Percentiles rank a stretch among this genome's conserved stretches.
Evolutionary conservation across 2,113 vertebrate species (phyloP).

Genomic region (Dicerorhinus sumatrensis): DNA sequence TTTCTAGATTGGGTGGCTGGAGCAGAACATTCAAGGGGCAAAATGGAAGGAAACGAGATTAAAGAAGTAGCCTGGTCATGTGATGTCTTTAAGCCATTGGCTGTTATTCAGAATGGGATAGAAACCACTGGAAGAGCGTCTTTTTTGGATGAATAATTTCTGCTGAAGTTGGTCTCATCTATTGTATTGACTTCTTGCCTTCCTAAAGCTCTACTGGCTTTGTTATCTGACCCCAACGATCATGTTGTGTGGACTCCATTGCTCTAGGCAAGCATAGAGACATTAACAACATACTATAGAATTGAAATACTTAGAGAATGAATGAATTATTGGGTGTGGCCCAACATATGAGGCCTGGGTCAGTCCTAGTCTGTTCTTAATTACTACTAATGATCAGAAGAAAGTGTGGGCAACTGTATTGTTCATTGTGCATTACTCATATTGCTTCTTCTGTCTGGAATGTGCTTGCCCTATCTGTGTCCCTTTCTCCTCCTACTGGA

Average conservation of each 20-base stretch:
- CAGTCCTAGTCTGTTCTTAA: not conserved
- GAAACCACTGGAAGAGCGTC: not conserved
- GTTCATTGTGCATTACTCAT: not conserved
- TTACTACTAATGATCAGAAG: not conserved
- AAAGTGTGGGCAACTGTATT: not conserved
- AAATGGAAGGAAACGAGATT: not conserved
- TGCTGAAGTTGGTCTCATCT: not conserved
- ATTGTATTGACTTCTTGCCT: not conserved
- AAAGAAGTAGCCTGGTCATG: fast-evolving
- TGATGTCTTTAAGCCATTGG: not conserved
- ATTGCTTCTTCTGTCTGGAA: not conserved
- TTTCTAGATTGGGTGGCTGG: not conserved
- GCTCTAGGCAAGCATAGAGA: not conserved
- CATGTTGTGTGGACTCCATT: no score
- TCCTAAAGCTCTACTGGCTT: not conserved
- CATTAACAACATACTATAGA: not conserved
- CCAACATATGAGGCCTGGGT: not conserved
- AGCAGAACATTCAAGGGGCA: not conserved
- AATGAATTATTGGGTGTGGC: not conserved
- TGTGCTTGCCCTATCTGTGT: not conserved
- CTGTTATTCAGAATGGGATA: not conserved
- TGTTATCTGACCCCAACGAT: no score
- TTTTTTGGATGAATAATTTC: not conserved
- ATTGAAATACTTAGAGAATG: not conserved
- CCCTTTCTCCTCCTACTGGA: not conserved